Conservation (phyloP, 2,888 invertebrate species). For the Onthophagus sagittarius region DNA sequence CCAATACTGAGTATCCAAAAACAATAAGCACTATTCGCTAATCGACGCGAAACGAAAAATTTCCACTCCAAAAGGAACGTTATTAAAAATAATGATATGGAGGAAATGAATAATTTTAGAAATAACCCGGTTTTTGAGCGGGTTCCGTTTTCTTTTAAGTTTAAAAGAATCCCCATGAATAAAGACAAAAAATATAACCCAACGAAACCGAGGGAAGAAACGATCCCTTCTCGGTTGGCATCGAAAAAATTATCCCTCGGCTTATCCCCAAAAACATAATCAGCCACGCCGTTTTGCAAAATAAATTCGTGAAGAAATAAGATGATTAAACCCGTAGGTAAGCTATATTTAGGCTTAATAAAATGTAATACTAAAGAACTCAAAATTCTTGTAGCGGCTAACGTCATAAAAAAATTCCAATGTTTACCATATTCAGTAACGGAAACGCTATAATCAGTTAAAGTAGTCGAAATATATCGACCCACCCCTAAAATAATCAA, state of each 20-base stretch:
- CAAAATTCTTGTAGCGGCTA: constrained; percentile 77
- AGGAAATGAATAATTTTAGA: constrained; percentile 21
- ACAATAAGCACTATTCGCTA: constrained; percentile 81
- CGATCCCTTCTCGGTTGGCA: constrained; percentile 90
- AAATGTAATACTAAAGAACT: constrained; percentile 60
- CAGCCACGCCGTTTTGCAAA: constrained; percentile 58
- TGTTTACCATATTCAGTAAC: constrained; percentile 93
- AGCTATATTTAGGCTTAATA: constrained; percentile 52
- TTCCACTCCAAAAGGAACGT: constrained; percentile 51
- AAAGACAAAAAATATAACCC: constrained; percentile 76
- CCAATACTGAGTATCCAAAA: constrained; percentile 69
- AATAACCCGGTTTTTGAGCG: constrained; percentile 19
- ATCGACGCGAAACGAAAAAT: constrained; percentile 68
- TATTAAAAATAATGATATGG: constrained; percentile 45
- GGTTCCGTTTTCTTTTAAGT: constrained; percentile 32
- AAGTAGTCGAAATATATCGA: constrained; percentile 58
- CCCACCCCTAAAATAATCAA: constrained; percentile 60
- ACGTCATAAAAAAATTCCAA: constrained; percentile 97
- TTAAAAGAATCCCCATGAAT: constrained; percentile 54
- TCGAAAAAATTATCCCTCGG: constrained; percentile 60
- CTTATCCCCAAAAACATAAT: constrained; percentile 64
- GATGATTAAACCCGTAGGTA: constrained; percentile 55
- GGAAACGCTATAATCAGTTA: constrained; percentile 72
- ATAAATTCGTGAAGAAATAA: constrained; percentile 63
- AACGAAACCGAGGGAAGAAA: constrained; percentile 80